Base-by-base conservation (phyloP, 2,797 vertebrate species). In the Gallinago solitaria region DNA sequence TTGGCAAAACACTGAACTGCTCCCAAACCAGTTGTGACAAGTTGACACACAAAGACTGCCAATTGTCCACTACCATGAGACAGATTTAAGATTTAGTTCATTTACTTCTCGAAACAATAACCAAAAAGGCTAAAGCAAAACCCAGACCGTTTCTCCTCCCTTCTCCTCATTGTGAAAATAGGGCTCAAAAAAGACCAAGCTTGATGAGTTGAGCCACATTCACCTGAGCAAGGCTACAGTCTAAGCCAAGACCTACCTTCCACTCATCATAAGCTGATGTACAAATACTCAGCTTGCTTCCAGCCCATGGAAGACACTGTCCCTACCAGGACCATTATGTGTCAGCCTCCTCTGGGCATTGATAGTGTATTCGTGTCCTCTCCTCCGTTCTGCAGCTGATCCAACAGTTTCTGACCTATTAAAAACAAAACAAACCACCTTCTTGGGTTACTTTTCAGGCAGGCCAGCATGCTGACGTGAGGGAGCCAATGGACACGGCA, bases 271-370 rank as follows among this genome's bases (percentile, higher is more conserved):
- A 20, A 43, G 9, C 5, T 5, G 37, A 9, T 15, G 20, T 16
- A 83, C 7, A 60, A 45, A 16, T 1, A 12, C 35, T 4, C 18
- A 3, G 18, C 60, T 56, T 56, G 63, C 32, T 87, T 27, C 2
- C 1, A 1, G 57, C 30, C 35, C 11, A 8, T 24, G 3, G 2
- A 61, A 30, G 6, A 16, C 24, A 13, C 45, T 1, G 20, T 0
- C 57, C 54, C 57, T 48, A n/a, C 63, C 79, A 69, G 37, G 50
- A 23, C 56, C 21, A 25, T 20, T 5, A 65, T 18, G 15, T 3
- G 1, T 10, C 37, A 11, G 8, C 2, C 70, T 50, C 30, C 47
- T 28, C 54, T 5, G 25, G 35, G 41, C 33, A 50, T 28, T 3
- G 1, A 0, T 5, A 21, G 15, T 0, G 3, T 16, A 37, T 9